Evolutionary conservation across 2,797 vertebrate species (phyloP).

Genomic region (Threskiornis aethiopicus): DNA sequence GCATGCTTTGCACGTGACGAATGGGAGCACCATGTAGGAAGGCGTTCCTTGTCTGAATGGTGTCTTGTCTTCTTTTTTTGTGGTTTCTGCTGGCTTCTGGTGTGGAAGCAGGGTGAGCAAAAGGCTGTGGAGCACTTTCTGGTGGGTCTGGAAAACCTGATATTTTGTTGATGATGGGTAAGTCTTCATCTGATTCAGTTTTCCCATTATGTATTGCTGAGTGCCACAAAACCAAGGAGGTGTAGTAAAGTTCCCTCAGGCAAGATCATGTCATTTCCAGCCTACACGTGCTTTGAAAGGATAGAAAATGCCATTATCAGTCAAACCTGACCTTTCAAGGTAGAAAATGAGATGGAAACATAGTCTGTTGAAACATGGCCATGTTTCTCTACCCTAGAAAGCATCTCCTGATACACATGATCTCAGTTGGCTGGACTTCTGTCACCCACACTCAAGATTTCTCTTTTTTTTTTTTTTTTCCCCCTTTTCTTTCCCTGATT

Average conservation of each 20-base stretch:
- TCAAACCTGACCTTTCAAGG: not conserved
- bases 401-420: not conserved
- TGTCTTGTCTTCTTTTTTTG: accelerated
- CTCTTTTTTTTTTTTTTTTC: too few relatives aligned
- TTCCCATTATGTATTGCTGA: not conserved
- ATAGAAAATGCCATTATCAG: not conserved
- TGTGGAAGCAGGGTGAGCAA: not conserved
- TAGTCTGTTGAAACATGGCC: not conserved
- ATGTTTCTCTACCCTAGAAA: not conserved
- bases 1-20: accelerated
- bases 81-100: not conserved
- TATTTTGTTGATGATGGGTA: not conserved
- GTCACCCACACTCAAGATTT: not conserved
- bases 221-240: not conserved
- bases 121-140: not conserved
- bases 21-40: not conserved
- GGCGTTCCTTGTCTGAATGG: not conserved
- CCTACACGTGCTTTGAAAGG: not conserved
- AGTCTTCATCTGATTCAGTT: not conserved
- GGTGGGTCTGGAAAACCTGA: not conserved
- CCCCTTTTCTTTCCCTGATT: not conserved
- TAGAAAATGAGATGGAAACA: not conserved
- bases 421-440: not conserved
- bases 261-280: not conserved
- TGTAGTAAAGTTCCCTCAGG: conserved; percentile 5